phyloP scores from a whole-genome alignment of 2,888 invertebrate species.

The Parochlus steinenii region DNA sequence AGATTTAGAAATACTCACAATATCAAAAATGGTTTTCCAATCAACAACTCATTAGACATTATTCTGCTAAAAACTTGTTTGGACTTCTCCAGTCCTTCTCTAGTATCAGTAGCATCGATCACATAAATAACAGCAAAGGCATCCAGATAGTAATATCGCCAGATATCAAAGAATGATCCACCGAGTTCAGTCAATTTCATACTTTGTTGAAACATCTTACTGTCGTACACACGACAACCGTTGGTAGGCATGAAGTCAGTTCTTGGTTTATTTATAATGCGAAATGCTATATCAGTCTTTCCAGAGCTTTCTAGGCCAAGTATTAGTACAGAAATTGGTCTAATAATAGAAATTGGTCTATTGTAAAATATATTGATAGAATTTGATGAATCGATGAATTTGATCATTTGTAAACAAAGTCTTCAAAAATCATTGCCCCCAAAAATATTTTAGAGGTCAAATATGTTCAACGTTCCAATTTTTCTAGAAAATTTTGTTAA shows the following conservation, averaged over 20 bases:
- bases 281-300: constrained; percentile 9
- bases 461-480: no score
- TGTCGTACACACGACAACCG: constrained; percentile 7
- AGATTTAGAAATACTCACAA: no score
- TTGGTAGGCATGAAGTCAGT: constrained; percentile 8
- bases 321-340: constrained; percentile 9
- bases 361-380: no score
- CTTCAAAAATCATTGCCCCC: no score
- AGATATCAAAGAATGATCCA: constrained; percentile 11
- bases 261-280: constrained; percentile 6
- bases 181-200: constrained; percentile 11
- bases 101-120: constrained; percentile 5
- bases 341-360: no score
- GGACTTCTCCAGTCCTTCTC: constrained; percentile 3
- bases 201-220: constrained; percentile 4
- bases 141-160: constrained; percentile 12
- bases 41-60: constrained; percentile 9
- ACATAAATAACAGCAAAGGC: constrained; percentile 10
- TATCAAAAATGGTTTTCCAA: constrained; percentile 9
- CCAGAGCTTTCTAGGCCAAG: constrained; percentile 8
- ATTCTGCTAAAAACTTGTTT: constrained; percentile 9
- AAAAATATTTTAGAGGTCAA: no score
- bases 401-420: no score
- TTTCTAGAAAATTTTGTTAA: neutral
- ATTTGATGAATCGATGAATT: no score